Evolutionary conservation across 1,140 invertebrate genomes (phyloP).

Genomic region (Ceratina japonica): DNA sequence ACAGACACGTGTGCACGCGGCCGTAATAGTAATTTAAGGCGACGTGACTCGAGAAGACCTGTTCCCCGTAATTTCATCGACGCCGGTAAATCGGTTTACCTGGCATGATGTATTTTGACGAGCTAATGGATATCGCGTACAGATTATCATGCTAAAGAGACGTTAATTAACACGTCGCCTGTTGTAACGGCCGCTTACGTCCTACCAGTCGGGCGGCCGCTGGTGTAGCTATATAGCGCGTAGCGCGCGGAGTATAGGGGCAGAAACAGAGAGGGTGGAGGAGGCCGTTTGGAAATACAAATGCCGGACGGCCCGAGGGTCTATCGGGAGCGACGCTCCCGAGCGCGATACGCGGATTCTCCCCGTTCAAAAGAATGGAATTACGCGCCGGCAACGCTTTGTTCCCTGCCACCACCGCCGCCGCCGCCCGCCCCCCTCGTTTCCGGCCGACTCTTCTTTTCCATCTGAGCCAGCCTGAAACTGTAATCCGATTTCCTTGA

Average conservation of each 20-base stretch:
- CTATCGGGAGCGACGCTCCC: constrained; percentile 3
- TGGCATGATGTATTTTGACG: constrained; percentile 64
- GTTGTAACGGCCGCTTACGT: constrained; percentile 62
- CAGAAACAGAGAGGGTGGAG: no score
- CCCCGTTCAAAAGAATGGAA: constrained; percentile 43
- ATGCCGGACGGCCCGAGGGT: constrained; percentile 15
- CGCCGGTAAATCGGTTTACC: constrained; percentile 56
- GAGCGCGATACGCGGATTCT: constrained; percentile 34
- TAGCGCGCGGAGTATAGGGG: background rate
- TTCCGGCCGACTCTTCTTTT: background rate
- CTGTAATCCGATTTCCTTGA: constrained; percentile 30
- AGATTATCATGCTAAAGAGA: constrained; percentile 72
- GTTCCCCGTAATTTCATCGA: constrained; percentile 50
- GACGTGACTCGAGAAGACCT: constrained; percentile 29
- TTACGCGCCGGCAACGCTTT: constrained; percentile 21
- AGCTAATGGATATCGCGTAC: constrained; percentile 67
- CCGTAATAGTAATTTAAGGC: constrained; percentile 41
- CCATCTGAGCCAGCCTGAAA: constrained; percentile 14
- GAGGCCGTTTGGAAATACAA: constrained; percentile 19
- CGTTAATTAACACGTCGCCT: constrained; percentile 67
- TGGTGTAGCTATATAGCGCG: constrained; percentile 8
- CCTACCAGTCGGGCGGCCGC: constrained; percentile 34
- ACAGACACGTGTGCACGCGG: background rate
- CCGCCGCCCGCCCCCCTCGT: background rate
- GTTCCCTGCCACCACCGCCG: background rate